Evolutionary conservation across 2,797 vertebrate species (phyloP).

Genomic region (Cyclopterus lumpus): DNA sequence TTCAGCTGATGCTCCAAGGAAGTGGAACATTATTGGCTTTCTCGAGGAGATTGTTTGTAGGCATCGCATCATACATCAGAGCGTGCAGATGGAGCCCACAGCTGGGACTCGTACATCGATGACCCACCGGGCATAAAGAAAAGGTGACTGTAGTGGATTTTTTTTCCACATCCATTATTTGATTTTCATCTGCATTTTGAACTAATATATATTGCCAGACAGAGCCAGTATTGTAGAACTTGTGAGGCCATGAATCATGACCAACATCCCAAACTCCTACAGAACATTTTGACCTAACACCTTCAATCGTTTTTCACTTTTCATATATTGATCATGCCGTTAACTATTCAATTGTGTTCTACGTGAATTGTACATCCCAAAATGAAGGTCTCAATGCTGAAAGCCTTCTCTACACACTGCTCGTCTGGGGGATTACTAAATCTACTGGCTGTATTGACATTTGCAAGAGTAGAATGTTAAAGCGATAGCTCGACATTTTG

Average conservation of each 20-base stretch:
- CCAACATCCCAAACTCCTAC: background rate
- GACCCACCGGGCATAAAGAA: slow-evolving; percentile 25
- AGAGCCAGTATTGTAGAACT: background rate
- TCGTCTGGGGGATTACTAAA: background rate
- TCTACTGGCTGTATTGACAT: background rate
- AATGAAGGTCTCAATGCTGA: background rate
- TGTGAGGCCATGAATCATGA: background rate
- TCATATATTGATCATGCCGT: background rate
- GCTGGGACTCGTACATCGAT: slow-evolving; percentile 21
- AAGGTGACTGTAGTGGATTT: slow-evolving; percentile 28
- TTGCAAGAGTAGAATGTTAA: background rate
- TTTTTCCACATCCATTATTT: slow-evolving; percentile 14
- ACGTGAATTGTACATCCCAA: background rate
- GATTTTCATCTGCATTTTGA: slow-evolving; percentile 20
- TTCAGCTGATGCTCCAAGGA: slow-evolving; percentile 34
- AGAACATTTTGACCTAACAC: background rate
- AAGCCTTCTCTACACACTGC: background rate
- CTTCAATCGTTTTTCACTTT: background rate
- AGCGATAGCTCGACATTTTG: background rate
- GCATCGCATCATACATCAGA: slow-evolving; percentile 38
- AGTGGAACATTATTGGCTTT: slow-evolving; percentile 55
- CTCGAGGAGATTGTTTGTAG: slow-evolving; percentile 50
- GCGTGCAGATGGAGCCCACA: slow-evolving; percentile 45
- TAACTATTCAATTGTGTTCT: background rate
- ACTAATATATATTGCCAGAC: slow-evolving; percentile 1